Evolutionary conservation across 2,888 invertebrate genomes (phyloP).

Genomic region (Drosophila flavopinicola): DNA sequence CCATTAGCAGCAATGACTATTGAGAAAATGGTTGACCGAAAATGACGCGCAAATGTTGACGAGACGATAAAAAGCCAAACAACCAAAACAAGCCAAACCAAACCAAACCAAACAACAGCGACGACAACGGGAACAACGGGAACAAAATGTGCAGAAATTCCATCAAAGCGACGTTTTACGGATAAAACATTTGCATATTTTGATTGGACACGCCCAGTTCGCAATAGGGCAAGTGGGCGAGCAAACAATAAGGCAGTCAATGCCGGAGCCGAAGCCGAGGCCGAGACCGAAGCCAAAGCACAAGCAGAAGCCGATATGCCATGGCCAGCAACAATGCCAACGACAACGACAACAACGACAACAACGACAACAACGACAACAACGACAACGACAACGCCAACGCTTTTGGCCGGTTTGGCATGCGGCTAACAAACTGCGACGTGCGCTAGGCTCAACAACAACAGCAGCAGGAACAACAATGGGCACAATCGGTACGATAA

Average conservation of each 20-base stretch:
- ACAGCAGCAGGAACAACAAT: constrained; percentile 10
- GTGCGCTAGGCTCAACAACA: constrained; percentile 51
- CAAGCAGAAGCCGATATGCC: too few species aligned
- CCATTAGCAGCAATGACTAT: constrained; percentile 61
- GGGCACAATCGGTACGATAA: constrained; percentile 48
- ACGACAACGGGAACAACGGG: constrained; percentile 21
- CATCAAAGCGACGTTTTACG: constrained; percentile 77
- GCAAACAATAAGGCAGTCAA: constrained; percentile 65
- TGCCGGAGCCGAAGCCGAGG: constrained; percentile 25
- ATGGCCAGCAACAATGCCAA: too few species aligned
- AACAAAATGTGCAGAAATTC: constrained; percentile 74
- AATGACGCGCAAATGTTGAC: constrained; percentile 77
- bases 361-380: too few species aligned
- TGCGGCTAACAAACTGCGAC: constrained; percentile 69
- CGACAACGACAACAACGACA: too few species aligned
- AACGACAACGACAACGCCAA: too few species aligned
- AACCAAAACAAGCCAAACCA: constrained; percentile 60
- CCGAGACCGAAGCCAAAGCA: constrained; percentile 18
- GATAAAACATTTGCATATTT: constrained; percentile 78
- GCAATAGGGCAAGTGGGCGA: constrained; percentile 57
- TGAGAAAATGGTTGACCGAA: constrained; percentile 65
- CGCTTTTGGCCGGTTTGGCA: constrained; percentile 42
- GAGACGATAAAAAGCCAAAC: constrained; percentile 41
- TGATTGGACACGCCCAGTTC: constrained; percentile 74
- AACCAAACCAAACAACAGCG: constrained; percentile 58